phyloP scores from a whole-genome alignment of 2,888 invertebrate species.

The Hipparchia semele region DNA sequence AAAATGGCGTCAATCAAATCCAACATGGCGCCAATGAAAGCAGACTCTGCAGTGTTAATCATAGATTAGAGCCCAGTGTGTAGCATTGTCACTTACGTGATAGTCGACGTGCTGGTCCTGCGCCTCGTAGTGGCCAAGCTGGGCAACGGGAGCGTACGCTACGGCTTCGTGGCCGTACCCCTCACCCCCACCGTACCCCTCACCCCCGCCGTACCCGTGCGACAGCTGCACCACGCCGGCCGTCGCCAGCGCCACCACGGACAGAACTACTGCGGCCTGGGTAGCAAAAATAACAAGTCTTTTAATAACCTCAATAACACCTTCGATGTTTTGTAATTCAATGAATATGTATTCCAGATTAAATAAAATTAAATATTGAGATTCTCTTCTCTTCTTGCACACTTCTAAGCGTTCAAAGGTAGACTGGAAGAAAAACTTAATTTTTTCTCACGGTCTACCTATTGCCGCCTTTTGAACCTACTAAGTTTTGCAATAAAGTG shows the following conservation, averaged over 20 bases:
- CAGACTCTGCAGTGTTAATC: too few species aligned
- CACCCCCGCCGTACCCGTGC: conserved; percentile 63
- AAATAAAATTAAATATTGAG: neutral
- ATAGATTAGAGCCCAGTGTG: too few species aligned
- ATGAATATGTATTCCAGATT: too few species aligned
- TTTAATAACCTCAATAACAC: neutral
- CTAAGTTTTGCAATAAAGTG: neutral
- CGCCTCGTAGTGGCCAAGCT: conserved; percentile 61
- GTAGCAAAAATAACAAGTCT: neutral
- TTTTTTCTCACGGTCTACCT: too few species aligned
- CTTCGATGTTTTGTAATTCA: neutral
- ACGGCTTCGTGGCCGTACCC: conserved; percentile 68
- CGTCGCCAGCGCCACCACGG: conserved; percentile 70
- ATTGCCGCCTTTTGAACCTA: neutral
- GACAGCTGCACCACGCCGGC: conserved; percentile 67
- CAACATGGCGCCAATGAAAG: too few species aligned
- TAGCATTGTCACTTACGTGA: conserved; percentile 58
- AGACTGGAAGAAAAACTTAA: too few species aligned
- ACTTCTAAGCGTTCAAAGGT: too few species aligned
- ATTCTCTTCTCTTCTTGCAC: too few species aligned
- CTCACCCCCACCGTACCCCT: conserved; percentile 64
- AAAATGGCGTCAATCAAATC: too few species aligned
- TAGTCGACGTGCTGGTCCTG: conserved; percentile 77
- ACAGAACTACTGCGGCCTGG: conserved; percentile 71
- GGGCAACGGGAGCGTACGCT: conserved; percentile 68